Evolutionary conservation across 1,140 invertebrate species (phyloP).

Genomic region (Drosophila nannoptera): DNA sequence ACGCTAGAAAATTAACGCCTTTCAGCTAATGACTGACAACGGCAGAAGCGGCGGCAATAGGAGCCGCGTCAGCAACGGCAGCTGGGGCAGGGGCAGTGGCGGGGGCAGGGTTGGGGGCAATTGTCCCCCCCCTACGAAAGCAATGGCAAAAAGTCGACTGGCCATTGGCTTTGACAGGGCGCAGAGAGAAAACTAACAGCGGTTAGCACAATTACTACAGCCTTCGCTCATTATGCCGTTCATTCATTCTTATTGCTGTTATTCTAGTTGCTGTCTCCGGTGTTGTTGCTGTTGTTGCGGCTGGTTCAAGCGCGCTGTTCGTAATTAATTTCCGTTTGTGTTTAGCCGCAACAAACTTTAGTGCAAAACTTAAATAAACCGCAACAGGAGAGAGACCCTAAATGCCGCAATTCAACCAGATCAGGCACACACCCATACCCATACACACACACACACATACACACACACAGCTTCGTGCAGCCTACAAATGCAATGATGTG

Average conservation of each 20-base stretch:
- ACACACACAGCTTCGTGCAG: slow-evolving; percentile 4
- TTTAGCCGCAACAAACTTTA: slow-evolving; percentile 67
- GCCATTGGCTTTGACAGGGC: slow-evolving; percentile 29
- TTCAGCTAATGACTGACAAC: slow-evolving; percentile 56
- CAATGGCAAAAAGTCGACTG: slow-evolving; percentile 19
- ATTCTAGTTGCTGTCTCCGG: slow-evolving; percentile 20
- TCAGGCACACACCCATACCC: slow-evolving; percentile 5
- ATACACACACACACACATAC: slow-evolving; percentile 10
- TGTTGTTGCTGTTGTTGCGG: slow-evolving; percentile 43
- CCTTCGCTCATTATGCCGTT: slow-evolving; percentile 68
- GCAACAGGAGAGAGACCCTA: slow-evolving; percentile 54
- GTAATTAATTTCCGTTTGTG: slow-evolving; percentile 77
- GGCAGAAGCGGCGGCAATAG: slow-evolving; percentile 1
- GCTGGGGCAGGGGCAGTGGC: no score
- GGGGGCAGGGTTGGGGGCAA: background rate
- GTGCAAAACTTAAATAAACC: slow-evolving; percentile 65
- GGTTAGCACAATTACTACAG: slow-evolving; percentile 38
- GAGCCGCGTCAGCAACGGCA: slow-evolving; percentile 3
- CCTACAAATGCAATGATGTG: slow-evolving; percentile 27
- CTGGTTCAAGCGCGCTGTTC: slow-evolving; percentile 68
- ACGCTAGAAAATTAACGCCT: slow-evolving; percentile 58
- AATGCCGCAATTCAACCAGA: slow-evolving; percentile 15
- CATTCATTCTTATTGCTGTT: slow-evolving; percentile 62
- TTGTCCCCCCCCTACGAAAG: background rate
- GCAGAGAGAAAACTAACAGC: slow-evolving; percentile 10